These are phyloP conservation scores for Lasiurus cinereus DNA, from an alignment of 2,113 vertebrate genomes.

Conservation along the genomic window DNA sequence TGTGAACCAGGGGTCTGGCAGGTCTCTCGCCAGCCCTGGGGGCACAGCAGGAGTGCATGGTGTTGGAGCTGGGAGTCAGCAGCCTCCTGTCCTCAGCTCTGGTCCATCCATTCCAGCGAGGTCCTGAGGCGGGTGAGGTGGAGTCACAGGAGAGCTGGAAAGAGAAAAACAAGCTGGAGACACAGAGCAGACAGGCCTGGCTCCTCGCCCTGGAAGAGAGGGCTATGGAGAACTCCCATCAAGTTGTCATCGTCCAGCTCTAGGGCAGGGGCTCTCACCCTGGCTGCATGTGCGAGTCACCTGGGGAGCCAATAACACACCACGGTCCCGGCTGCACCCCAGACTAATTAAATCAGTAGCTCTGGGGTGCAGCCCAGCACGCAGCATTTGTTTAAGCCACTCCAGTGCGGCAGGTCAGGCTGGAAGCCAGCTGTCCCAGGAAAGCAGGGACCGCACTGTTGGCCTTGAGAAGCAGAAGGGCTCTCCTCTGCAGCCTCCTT, in stretches of 20 bases:
- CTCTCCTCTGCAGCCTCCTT: neutral
- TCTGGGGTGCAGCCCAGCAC: neutral
- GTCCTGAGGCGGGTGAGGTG: neutral
- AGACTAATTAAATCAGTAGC: neutral
- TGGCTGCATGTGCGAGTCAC: neutral
- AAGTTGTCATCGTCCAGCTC: neutral
- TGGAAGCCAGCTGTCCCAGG: neutral
- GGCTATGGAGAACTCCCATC: neutral
- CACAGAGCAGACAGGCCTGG: neutral
- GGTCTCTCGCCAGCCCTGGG: neutral
- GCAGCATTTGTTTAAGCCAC: neutral
- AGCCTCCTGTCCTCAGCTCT: neutral
- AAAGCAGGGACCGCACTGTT: neutral
- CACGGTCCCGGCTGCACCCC: neutral
- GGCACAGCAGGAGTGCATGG: neutral
- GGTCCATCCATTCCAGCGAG: neutral
- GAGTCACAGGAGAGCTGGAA: neutral
- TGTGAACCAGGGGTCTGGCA: neutral
- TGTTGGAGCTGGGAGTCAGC: neutral
- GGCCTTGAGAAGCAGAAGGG: neutral
- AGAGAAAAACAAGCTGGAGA: slow-evolving; percentile 41
- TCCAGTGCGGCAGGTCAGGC: neutral
- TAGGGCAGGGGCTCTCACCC: neutral
- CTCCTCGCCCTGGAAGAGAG: neutral
- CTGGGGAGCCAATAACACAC: neutral